Percentiles rank a stretch among this genome's conserved stretches.
phyloP scores from a whole-genome alignment of 2,113 vertebrate species.

The Tetrax tetrax region DNA sequence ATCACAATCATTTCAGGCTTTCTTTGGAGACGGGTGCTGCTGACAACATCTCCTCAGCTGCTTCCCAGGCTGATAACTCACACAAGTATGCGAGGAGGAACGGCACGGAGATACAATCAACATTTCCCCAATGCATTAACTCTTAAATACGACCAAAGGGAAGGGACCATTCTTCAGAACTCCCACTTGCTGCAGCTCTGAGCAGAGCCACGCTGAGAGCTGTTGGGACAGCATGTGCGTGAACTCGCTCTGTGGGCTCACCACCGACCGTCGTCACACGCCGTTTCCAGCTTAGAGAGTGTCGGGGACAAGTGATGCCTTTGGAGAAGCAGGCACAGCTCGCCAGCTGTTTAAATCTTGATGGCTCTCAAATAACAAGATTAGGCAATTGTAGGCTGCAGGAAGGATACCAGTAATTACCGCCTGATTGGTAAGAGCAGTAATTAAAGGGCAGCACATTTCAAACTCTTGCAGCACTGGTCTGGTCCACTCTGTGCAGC shows the following conservation, averaged over 20 bases:
- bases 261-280: background rate
- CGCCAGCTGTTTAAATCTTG: conserved; percentile 81
- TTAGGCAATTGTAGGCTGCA: conserved; percentile 82
- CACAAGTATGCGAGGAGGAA: background rate
- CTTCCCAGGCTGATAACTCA: conserved; percentile 60
- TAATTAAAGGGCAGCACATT: conserved; percentile 78
- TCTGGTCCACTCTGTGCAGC: background rate
- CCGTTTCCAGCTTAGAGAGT: background rate
- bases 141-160: background rate
- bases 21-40: background rate
- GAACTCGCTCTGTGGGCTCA: background rate
- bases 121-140: background rate
- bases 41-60: conserved; percentile 45
- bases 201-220: background rate
- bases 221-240: background rate
- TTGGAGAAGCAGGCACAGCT: conserved; percentile 64
- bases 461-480: background rate
- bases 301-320: background rate
- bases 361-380: conserved; percentile 82
- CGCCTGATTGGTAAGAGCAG: conserved; percentile 83
- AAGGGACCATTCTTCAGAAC: background rate
- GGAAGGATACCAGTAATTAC: conserved; percentile 87
- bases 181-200: background rate
- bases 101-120: conserved; percentile 8
- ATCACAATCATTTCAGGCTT: background rate